phyloP scores from a whole-genome alignment of 2,113 vertebrate genomes.

The Polypterus bichir region DNA sequence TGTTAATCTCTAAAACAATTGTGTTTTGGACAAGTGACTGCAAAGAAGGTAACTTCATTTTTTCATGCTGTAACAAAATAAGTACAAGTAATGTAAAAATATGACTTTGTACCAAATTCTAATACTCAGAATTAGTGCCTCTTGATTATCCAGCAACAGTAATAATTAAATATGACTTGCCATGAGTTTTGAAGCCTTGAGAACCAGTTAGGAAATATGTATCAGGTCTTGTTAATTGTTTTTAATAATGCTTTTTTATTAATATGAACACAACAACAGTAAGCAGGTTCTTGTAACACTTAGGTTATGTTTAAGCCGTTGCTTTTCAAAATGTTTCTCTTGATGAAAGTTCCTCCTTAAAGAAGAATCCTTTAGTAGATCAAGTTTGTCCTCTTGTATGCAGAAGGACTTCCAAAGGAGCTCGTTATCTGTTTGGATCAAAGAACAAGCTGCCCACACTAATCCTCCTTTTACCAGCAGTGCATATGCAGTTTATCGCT shows the following conservation, averaged over 20 bases:
- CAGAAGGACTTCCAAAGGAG: not conserved
- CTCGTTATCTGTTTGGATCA: not conserved
- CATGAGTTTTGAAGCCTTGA: constrained; percentile 49
- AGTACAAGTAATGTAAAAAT: constrained; percentile 19
- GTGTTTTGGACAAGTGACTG: constrained; percentile 30
- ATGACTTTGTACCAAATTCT: too few relatives aligned
- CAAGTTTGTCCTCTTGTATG: not conserved
- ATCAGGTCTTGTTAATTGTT: constrained; percentile 58
- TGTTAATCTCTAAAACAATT: constrained; percentile 41
- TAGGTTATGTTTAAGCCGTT: too few relatives aligned
- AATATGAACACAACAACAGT: constrained; percentile 43
- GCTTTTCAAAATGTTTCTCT: too few relatives aligned
- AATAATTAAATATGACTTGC: constrained; percentile 63
- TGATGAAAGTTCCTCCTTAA: too few relatives aligned
- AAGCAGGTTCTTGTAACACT: constrained; percentile 26
- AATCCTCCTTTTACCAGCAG: not conserved
- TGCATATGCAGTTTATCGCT: too few relatives aligned
- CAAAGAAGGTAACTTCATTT: constrained; percentile 22
- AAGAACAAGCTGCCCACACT: not conserved
- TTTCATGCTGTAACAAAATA: constrained; percentile 22
- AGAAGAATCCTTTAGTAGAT: too few relatives aligned
- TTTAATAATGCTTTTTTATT: constrained; percentile 70
- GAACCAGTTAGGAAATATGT: constrained; percentile 46
- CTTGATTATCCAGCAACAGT: constrained; percentile 57
- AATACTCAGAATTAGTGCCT: constrained; percentile 6